Conservation (phyloP, 2,888 invertebrate species). For the Papilio protenor region DNA sequence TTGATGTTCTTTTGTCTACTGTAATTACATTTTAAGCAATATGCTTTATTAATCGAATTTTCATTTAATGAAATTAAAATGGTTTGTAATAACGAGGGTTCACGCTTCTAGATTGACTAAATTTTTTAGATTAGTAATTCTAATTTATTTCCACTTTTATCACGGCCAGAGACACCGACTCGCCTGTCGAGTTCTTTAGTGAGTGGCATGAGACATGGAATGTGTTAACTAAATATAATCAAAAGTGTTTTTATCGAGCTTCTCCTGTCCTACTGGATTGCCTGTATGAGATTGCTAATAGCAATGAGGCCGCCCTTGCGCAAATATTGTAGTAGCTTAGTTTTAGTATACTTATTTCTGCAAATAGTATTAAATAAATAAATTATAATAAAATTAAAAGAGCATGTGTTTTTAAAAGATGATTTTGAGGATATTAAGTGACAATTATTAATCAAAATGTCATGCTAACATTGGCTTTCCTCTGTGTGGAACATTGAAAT, state of each 20-base stretch:
- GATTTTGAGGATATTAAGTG: background rate
- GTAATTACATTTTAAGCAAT: background rate
- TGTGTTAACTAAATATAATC: no score
- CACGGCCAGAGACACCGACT: no score
- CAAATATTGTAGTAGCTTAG: no score
- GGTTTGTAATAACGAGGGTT: background rate
- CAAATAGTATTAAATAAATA: background rate
- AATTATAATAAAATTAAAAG: background rate
- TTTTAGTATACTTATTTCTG: no score
- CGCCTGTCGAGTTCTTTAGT: no score
- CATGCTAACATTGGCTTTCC: background rate
- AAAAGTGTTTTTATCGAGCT: background rate
- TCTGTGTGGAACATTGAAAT: background rate
- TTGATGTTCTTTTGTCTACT: background rate
- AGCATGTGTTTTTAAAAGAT: background rate
- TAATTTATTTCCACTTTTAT: background rate
- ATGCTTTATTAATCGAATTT: background rate
- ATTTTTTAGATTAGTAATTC: background rate
- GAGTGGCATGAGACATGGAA: no score
- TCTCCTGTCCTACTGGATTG: no score
- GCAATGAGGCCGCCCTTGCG: no score
- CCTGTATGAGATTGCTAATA: no score
- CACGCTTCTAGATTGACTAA: background rate
- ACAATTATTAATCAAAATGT: background rate
- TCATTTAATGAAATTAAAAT: background rate